Percentiles rank a stretch among this genome's conserved stretches.
Conservation (phyloP, 2,113 vertebrate genomes). For the Illadopsis cleaveri region DNA sequence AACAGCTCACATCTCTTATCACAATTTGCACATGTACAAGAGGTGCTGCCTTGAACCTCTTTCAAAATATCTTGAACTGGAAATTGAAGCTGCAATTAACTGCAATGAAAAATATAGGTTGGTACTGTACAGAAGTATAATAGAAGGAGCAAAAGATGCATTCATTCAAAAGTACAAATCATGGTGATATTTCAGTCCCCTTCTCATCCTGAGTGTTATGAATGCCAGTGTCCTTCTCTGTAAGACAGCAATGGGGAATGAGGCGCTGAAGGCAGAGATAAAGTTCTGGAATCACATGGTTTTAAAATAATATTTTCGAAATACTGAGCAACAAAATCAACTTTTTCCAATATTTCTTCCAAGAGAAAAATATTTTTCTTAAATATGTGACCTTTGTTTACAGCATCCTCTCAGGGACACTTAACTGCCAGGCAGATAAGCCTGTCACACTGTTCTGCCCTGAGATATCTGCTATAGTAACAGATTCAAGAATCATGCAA, state of each 20-base stretch:
- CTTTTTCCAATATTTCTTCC: not conserved
- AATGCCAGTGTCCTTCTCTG: not conserved
- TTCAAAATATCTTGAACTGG: not conserved
- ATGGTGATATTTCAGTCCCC: not conserved
- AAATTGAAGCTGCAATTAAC: not conserved
- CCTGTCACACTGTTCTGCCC: not conserved
- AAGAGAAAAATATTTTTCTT: not conserved
- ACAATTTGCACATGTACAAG: not conserved
- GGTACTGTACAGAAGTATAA: not conserved
- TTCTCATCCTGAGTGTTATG: not conserved
- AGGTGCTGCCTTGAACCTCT: not conserved
- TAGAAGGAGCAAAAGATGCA: not conserved
- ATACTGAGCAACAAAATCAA: not conserved
- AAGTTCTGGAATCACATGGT: not conserved
- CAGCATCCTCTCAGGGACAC: not conserved
- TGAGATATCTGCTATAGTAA: not conserved
- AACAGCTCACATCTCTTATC: not conserved
- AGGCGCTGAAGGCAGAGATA: not conserved
- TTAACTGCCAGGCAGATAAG: not conserved
- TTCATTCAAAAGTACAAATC: not conserved
- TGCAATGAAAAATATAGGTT: not conserved
- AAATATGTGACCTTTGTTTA: not conserved
- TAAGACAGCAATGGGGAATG: not conserved
- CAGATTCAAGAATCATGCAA: not conserved
- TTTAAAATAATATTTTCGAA: not conserved